A percentile compares a stretch with the other conserved stretches of the same genome.
Conservation (phyloP, 2,888 invertebrate genomes). For the Bruchidius siliquastri region DNA sequence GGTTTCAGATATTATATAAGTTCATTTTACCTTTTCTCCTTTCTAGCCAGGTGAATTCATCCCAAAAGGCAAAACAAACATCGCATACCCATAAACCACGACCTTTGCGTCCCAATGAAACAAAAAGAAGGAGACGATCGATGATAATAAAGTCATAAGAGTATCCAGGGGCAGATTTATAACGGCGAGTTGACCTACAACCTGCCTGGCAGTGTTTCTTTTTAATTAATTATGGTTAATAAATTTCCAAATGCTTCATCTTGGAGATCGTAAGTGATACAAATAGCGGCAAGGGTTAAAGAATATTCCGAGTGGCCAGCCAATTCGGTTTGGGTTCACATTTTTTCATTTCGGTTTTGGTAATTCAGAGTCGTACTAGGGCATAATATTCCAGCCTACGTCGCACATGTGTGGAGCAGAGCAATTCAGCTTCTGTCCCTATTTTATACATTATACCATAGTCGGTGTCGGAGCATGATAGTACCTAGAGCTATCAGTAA, state of each 20-base stretch:
- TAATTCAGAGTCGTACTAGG: conserved; percentile 13
- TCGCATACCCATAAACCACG: neutral
- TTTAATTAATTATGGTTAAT: conserved; percentile 26
- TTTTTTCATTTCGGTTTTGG: conserved; percentile 8
- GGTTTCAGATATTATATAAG: too few relatives aligned
- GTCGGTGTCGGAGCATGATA: too few relatives aligned
- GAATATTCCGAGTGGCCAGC: neutral
- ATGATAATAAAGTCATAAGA: neutral
- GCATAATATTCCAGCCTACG: too few relatives aligned
- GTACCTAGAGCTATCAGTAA: too few relatives aligned
- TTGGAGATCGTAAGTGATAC: conserved; percentile 24
- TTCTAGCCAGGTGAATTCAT: neutral
- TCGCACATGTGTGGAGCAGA: too few relatives aligned
- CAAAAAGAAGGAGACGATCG: neutral
- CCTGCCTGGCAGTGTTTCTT: conserved; percentile 17
- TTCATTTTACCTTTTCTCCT: too few relatives aligned
- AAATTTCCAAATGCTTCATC: conserved; percentile 26
- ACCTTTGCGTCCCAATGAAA: neutral
- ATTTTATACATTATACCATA: too few relatives aligned
- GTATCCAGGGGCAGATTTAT: conserved; percentile 15
- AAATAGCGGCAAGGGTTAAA: conserved; percentile 13
- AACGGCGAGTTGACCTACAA: conserved; percentile 17
- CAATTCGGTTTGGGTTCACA: neutral
- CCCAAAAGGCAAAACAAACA: neutral
- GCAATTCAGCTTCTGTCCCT: too few relatives aligned